Percentiles rank a stretch among this genome's conserved stretches.
Evolutionary conservation across 2,888 invertebrate genomes (phyloP).

Genomic region (Fissipunctia ypsillon): DNA sequence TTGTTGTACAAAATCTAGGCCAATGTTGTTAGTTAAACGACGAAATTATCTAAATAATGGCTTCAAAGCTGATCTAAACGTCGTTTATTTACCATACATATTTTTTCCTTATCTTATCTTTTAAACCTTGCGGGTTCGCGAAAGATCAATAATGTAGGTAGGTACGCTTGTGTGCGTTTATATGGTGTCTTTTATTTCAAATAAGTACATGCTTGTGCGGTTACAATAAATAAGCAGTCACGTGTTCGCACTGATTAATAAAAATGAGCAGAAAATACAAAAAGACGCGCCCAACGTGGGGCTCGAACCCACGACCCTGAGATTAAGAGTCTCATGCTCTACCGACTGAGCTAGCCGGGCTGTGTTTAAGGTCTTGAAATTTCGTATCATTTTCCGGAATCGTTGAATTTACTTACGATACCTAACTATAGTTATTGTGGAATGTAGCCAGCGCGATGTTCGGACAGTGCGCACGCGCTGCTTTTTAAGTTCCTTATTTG

Average conservation of each 20-base stretch:
- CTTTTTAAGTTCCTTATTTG: constrained; percentile 63
- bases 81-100: constrained; percentile 3
- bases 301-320: constrained; percentile 91
- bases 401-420: constrained; percentile 14
- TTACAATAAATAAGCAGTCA: not conserved
- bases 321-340: constrained; percentile 91
- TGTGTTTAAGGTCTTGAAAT: fast-evolving
- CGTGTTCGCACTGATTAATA: not conserved
- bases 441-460: constrained; percentile 44
- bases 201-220: constrained; percentile 14
- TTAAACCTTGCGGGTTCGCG: constrained; percentile 11
- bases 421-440: constrained; percentile 10
- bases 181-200: constrained; percentile 13
- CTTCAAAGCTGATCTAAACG: constrained; percentile 10
- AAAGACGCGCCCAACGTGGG: constrained; percentile 89
- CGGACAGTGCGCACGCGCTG: constrained; percentile 52
- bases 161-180: not conserved
- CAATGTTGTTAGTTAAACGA: constrained; percentile 63
- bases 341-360: constrained; percentile 89
- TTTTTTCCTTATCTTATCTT: constrained; percentile 39
- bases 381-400: constrained; percentile 10
- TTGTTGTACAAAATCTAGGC: constrained; percentile 66
- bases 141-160: constrained; percentile 27
- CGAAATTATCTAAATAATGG: constrained; percentile 35
- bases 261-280: constrained; percentile 64